Conservation (phyloP, 2,888 invertebrate genomes). For the Tetrapedia diversipes region DNA sequence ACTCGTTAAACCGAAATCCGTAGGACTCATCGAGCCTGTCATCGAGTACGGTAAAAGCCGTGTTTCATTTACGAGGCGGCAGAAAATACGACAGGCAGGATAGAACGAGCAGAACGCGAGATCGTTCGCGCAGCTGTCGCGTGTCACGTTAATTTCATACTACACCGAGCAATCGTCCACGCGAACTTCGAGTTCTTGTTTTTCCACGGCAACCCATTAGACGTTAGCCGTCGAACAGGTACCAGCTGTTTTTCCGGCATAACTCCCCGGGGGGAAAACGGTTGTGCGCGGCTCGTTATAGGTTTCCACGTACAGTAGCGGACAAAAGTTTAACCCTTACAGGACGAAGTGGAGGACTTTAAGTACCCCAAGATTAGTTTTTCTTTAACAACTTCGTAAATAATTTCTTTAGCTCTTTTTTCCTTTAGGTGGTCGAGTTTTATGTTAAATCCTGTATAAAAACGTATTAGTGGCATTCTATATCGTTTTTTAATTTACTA, state of each 20-base stretch:
- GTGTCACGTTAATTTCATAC: slow-evolving; percentile 31
- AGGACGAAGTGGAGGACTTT: no score
- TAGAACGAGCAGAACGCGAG: not conserved
- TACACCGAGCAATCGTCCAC: slow-evolving; percentile 12
- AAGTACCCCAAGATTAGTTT: no score
- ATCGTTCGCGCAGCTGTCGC: slow-evolving; percentile 15
- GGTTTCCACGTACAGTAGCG: slow-evolving; percentile 1
- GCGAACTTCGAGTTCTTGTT: slow-evolving; percentile 10
- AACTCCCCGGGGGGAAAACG: slow-evolving; percentile 1
- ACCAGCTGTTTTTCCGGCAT: not conserved
- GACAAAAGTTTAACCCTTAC: no score
- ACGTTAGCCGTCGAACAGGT: not conserved
- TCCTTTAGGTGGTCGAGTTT: no score
- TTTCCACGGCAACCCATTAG: not conserved
- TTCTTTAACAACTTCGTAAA: no score
- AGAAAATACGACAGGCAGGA: not conserved
- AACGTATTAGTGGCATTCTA: no score
- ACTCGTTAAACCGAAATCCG: not conserved
- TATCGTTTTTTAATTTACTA: no score
- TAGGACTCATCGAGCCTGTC: not conserved
- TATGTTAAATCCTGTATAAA: no score
- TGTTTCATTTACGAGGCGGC: not conserved
- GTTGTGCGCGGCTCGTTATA: slow-evolving; percentile 21
- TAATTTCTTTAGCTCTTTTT: no score
- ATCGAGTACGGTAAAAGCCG: not conserved